Base-by-base conservation (phyloP, 2,113 vertebrate genomes). In the Dipodomys ordii region DNA sequence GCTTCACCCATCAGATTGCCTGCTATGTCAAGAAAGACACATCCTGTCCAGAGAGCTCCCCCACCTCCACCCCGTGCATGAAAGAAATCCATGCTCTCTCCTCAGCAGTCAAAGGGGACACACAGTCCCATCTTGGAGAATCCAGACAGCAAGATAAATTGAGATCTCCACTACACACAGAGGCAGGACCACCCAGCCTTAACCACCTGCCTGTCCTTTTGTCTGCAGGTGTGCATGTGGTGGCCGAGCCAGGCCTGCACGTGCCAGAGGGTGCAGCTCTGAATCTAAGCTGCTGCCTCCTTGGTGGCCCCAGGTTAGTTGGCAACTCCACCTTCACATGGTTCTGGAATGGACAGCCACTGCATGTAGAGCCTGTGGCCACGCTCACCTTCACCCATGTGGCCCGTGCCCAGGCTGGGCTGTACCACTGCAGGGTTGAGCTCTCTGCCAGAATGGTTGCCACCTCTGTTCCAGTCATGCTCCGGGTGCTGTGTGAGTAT, bases 401-500 rank as follows among this genome's bases (percentile, higher is more conserved):
- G 83, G 89, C 95, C 92, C 97, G 95, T 0, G 0, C 94, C 0
- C 97, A 98, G 23, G 81, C 97, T 0, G 98, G 98, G 9, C 74
- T 96, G 27, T 98, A 98, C 96, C 94, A 39, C 28, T 98, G 98
- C 94, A 91, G 0, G 92, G 98, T 94, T 0, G 95, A 94, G 0
- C 97, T 98, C 13, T 22, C n/a, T 0, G 30, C 44, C 0, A 97
- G 98, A 57, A 57, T 57, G 35, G 57, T 79, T 0, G 73, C 93
- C 6, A 27, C 86, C 76, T 98, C 98, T 0, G 64, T 91, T 28
- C 95, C 94, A 0, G 87, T 98, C 78, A 83, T 80, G 94, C 82
- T 98, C 87, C 96, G 1, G 0, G 97, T 98, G 39, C 97, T 98
- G 64, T 98, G 98, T 98, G 95, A 98, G 98, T 98, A 78, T 35